These are phyloP conservation scores for Harmothoe impar DNA, from an alignment of 2,888 invertebrate genomes.

Conservation along the genomic window DNA sequence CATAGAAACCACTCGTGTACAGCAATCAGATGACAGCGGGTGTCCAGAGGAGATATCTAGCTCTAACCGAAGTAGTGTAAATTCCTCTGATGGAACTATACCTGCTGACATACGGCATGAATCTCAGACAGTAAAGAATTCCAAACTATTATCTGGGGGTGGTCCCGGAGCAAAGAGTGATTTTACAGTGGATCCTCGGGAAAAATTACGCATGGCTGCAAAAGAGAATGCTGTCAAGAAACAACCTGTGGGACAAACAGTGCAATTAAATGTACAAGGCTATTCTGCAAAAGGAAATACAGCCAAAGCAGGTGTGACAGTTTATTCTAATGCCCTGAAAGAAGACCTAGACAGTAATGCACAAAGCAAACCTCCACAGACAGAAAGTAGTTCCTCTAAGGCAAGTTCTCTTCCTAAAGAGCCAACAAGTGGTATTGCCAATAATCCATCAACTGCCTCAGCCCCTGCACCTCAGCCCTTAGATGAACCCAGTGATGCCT, in stretches of 20 bases:
- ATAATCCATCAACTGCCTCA: background rate
- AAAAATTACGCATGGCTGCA: constrained; percentile 55
- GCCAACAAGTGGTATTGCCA: background rate
- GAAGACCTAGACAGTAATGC: background rate
- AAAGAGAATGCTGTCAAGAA: constrained; percentile 59
- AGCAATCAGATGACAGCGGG: constrained; percentile 68
- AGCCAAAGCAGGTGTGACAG: background rate
- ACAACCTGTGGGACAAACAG: background rate
- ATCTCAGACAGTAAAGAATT: background rate
- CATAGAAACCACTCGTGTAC: constrained; percentile 77
- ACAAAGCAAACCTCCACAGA: background rate
- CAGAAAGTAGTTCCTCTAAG: background rate
- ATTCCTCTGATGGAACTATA: background rate
- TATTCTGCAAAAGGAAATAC: background rate
- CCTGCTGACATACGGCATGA: background rate
- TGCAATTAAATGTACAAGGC: background rate
- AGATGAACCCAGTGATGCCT: background rate
- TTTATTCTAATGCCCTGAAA: background rate
- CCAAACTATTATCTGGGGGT: background rate
- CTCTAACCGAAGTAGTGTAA: constrained; percentile 64
- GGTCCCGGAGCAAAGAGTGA: background rate
- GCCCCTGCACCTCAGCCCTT: background rate
- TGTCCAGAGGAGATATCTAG: constrained; percentile 64
- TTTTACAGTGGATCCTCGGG: background rate
- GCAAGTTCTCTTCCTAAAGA: background rate